These are phyloP conservation scores for Lamellibrachia luymesi DNA, from an alignment of 1,140 invertebrate genomes.

Conservation along the genomic window DNA sequence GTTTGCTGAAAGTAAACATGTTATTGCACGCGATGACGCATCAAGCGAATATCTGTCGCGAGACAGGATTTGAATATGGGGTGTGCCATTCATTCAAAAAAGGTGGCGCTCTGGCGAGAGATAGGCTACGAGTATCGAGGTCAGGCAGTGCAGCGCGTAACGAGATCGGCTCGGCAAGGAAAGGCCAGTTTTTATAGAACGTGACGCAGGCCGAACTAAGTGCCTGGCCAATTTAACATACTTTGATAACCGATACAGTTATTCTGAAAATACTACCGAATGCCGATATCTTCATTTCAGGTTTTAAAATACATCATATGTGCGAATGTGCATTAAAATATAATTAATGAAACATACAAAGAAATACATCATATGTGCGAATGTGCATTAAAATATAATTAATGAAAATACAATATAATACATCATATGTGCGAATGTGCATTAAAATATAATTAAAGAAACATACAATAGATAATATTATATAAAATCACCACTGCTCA, in stretches of 20 bases:
- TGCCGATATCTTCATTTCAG: background rate
- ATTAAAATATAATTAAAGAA: no score
- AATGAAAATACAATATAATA: no score
- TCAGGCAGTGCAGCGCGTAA: background rate
- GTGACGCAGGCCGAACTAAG: background rate
- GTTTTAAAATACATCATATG: background rate
- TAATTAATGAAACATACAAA: no score
- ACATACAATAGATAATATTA: no score
- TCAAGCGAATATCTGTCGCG: background rate
- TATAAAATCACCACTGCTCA: no score
- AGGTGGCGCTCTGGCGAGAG: background rate
- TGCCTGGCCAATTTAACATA: background rate
- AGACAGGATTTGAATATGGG: background rate
- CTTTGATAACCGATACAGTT: background rate
- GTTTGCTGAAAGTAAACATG: background rate
- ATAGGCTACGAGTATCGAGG: background rate
- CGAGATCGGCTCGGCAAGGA: background rate
- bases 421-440: background rate
- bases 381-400: background rate
- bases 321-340: background rate
- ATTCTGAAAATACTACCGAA: background rate
- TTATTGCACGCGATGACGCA: background rate
- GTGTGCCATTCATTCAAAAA: background rate
- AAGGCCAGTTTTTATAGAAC: background rate
- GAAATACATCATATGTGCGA: background rate